Percentiles rank a stretch among this genome's conserved stretches.
Evolutionary conservation across 2,888 invertebrate genomes (phyloP).

Genomic region (Buathra laborator): DNA sequence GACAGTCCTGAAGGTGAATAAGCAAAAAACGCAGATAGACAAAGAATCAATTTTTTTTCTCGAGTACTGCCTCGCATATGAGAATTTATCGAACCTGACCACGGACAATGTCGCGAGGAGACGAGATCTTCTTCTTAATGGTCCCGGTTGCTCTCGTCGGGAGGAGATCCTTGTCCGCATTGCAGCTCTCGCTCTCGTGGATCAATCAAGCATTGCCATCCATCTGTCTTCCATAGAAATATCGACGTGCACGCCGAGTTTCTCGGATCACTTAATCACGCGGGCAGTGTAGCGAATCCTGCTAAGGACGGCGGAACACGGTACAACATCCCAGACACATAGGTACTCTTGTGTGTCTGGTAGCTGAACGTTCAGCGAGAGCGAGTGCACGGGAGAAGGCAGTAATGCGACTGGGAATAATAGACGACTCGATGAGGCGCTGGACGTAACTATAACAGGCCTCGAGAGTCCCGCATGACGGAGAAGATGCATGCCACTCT

Average conservation of each 20-base stretch:
- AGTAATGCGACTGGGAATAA: slow-evolving; percentile 53
- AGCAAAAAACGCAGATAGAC: background rate
- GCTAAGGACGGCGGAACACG: slow-evolving; percentile 23
- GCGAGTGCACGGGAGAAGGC: background rate
- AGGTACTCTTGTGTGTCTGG: background rate
- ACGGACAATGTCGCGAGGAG: slow-evolving; percentile 31
- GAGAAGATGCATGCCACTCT: slow-evolving; percentile 36
- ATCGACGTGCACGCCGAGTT: slow-evolving; percentile 37
- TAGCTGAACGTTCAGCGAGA: slow-evolving; percentile 6
- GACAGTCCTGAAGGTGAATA: background rate
- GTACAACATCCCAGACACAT: slow-evolving; percentile 26
- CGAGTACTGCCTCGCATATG: background rate
- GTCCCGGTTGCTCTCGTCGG: slow-evolving; percentile 22
- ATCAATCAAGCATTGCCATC: slow-evolving; percentile 67
- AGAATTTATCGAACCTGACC: slow-evolving; percentile 41
- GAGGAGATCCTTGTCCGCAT: slow-evolving; percentile 32
- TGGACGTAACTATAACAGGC: background rate
- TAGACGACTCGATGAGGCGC: slow-evolving; percentile 34
- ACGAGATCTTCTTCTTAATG: slow-evolving; percentile 49
- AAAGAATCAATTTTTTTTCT: background rate
- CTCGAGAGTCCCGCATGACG: slow-evolving; percentile 14
- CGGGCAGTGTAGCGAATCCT: slow-evolving; percentile 25
- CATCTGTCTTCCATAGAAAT: slow-evolving; percentile 64
- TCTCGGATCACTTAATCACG: slow-evolving; percentile 65
- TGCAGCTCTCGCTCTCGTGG: slow-evolving; percentile 20